Evolutionary conservation across 2,888 invertebrate species (phyloP), one percentile per base, ranked within the genome.

Genomic region (Barypeithes pellucidus): DNA sequence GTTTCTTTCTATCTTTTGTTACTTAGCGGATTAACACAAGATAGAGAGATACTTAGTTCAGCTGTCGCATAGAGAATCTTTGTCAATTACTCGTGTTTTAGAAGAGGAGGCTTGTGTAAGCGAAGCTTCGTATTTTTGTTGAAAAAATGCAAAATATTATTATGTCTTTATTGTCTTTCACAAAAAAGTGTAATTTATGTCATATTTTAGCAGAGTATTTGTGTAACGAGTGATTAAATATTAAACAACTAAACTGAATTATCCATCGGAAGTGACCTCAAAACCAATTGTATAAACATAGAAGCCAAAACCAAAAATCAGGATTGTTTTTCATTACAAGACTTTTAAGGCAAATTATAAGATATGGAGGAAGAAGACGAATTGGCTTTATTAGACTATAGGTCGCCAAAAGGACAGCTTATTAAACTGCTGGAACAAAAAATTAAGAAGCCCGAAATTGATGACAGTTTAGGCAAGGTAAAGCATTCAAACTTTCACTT

Each of bases 371-470:
- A 75, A 61, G 77, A 77, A 60, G 77, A 77, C 4, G 78, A 79
- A 63, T 75, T 76, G 14, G 77, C 78, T 22, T 61, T 76, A 33
- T 73, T 70, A 16, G 77, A 79, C 59, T 73, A 75, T 47, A 75
- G 50, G 22, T 63, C 78, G 4, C 77, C 78, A 24, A 77, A 80
- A 50, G 80, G 81, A 20, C 69, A 79, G 72, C 74, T 84, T n/a
- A 82, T 84, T 65, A 67, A 79, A 29, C 75, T 77, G 65, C 61
- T 85, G 18, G 80, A 80, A 52, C 75, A 78, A 9, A 78, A 84
- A 72, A 68, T 77, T n/a, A 85, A 84, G 73, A 85, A 84, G 68
- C 82, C 84, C 12, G 73, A 77, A 65, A 78, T 85, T 54, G 84
- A 85, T 70, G 76, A 78, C 29, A 80, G 81, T 62, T 77, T 85